Evolutionary conservation across 1,140 invertebrate species (phyloP).

Genomic region (Arion vulgaris): DNA sequence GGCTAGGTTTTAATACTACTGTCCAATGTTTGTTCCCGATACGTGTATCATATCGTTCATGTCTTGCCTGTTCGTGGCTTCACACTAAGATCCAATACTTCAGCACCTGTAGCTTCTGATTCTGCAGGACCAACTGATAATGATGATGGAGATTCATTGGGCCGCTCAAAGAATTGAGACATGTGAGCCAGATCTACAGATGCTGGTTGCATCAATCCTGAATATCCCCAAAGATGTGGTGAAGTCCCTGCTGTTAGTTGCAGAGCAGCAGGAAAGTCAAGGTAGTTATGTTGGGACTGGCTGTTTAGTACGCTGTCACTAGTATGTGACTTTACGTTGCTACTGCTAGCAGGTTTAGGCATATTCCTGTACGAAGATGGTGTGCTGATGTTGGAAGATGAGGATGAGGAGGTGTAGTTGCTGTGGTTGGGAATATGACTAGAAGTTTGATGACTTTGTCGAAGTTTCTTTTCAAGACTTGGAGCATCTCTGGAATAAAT

Average conservation of each 20-base stretch:
- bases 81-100: conserved; percentile 35
- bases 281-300: background rate
- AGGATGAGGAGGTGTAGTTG: background rate
- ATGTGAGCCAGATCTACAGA: conserved; percentile 3
- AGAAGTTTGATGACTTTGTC: background rate
- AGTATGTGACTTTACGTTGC: background rate
- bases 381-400: background rate
- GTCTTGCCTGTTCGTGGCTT: conserved; percentile 16
- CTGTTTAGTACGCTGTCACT: background rate
- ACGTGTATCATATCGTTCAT: too few relatives aligned
- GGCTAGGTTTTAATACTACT: too few relatives aligned
- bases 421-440: conserved; percentile 8
- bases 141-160: background rate
- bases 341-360: background rate
- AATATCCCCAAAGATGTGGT: conserved; percentile 21
- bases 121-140: background rate
- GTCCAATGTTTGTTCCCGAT: too few relatives aligned
- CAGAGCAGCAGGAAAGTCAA: conserved; percentile 3
- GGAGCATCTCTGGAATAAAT: conserved; percentile 14
- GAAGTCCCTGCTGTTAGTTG: background rate
- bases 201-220: background rate
- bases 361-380: background rate
- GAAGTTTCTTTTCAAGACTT: conserved; percentile 25
- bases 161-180: conserved; percentile 24
- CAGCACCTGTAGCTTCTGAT: conserved; percentile 22